phyloP scores from a whole-genome alignment of 2,888 invertebrate species.

The Torymus tubicola region DNA sequence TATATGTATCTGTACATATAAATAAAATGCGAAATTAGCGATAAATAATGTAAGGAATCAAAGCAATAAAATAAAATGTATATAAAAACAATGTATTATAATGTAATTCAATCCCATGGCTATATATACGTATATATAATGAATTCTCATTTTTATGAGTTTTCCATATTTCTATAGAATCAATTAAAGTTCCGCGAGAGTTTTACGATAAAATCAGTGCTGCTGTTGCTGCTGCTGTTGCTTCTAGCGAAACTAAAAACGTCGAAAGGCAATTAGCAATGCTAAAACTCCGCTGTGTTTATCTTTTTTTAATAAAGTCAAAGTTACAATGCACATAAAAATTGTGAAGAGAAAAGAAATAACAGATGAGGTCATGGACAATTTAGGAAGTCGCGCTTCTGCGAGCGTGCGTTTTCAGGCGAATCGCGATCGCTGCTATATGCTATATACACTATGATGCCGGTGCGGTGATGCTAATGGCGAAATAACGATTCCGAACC shows the following conservation, averaged over 20 bases:
- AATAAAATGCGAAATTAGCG: no score
- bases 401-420: not conserved
- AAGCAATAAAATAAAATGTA: no score
- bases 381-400: conserved; percentile 17
- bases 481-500: conserved; percentile 20
- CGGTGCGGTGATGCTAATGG: not conserved
- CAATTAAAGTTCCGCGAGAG: conserved; percentile 1
- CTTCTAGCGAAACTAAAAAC: not conserved
- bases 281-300: conserved; percentile 23
- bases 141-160: not conserved
- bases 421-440: not conserved
- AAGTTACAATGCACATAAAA: not conserved
- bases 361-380: conserved; percentile 40
- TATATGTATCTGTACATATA: no score
- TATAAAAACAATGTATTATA: no score
- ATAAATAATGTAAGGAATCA: no score
- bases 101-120: no score
- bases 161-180: not conserved
- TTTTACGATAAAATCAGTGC: conserved; percentile 7
- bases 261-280: conserved; percentile 25
- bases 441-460: not conserved
- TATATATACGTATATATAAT: no score
- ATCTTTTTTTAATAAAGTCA: conserved; percentile 1
- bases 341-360: conserved; percentile 7
- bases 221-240: no score